Base-by-base conservation (phyloP, 2,888 invertebrate species). In the Lamellibrachia columna region DNA sequence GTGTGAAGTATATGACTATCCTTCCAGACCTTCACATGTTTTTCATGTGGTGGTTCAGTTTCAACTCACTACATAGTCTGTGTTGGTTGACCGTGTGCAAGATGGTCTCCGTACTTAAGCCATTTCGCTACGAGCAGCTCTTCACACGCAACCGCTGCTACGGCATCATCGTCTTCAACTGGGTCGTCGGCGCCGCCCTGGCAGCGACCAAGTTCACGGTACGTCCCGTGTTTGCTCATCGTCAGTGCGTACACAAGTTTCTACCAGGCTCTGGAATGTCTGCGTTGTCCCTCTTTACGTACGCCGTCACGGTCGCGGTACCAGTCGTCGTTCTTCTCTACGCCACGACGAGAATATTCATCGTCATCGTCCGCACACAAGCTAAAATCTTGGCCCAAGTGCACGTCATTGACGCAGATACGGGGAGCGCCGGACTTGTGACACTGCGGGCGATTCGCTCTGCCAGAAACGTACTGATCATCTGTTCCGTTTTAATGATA, bases 321-420 rank as follows among this genome's bases (percentile, higher is more conserved):
- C 75, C 75, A 11, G 6, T 75, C 22, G 22, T 15, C 11, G 22
- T 75, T 75, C 15, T 75, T n/a, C 2, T 11, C 22, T 75, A 75
- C 75, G 75, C 75, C 22, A 75, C 75, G 75, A 75, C 75, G 75
- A 75, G 75, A 75, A 75, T 75, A 75, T 75, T 75, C 75, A 75
- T 75, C 15, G 75, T 75, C 75, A 22, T 75, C 75, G 75, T 75
- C 22, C 75, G 75, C 6, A 22, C 75, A 75, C 75, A 75, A 15
- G 1, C 15, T 15, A 22, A 15, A 2, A 75, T 75, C 22, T 75
- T 6, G 15, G 15, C 22, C 22, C 75, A 75, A 75, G 75, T 75
- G 22, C 75, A 75, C 75, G 75, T 22, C 75, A 75, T 75, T 22
- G 75, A 75, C 75, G 75, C 22, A 15, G 75, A 22, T 22, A 75